phyloP scores from a whole-genome alignment of 2,888 invertebrate species.

The Eulithis testata region DNA sequence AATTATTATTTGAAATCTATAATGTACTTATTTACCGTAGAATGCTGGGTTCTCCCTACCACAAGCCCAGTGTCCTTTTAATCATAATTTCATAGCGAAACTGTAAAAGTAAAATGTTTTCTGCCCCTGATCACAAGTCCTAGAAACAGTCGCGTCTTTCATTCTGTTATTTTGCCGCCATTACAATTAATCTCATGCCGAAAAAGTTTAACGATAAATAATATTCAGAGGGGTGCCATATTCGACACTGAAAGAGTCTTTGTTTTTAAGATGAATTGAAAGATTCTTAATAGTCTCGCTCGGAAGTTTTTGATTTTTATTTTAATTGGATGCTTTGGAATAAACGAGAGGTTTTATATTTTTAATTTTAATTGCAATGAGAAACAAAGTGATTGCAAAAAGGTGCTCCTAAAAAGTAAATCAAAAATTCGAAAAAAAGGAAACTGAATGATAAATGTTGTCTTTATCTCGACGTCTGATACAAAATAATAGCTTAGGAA shows the following conservation, averaged over 20 bases:
- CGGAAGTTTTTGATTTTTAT: slow-evolving; percentile 34
- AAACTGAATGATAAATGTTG: neutral
- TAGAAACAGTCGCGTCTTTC: slow-evolving; percentile 32
- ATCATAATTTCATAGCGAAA: too few relatives aligned
- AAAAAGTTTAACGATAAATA: slow-evolving; percentile 70
- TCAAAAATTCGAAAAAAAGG: slow-evolving; percentile 4
- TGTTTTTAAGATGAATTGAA: slow-evolving; percentile 61
- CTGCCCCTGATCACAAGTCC: slow-evolving; percentile 32
- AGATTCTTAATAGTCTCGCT: slow-evolving; percentile 46
- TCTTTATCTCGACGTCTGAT: too few relatives aligned
- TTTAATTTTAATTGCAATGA: slow-evolving; percentile 29
- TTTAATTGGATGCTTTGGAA: slow-evolving; percentile 31
- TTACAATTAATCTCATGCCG: slow-evolving; percentile 69
- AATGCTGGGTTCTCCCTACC: too few relatives aligned
- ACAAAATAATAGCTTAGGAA: neutral
- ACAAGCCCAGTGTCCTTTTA: too few relatives aligned
- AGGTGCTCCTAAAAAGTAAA: slow-evolving; percentile 4
- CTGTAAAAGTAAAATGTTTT: neutral
- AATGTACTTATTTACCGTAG: too few relatives aligned
- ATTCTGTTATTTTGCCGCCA: slow-evolving; percentile 47
- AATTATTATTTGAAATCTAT: too few relatives aligned
- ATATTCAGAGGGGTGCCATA: slow-evolving; percentile 57
- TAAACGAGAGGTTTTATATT: slow-evolving; percentile 20
- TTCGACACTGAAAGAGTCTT: slow-evolving; percentile 60
- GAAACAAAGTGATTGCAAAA: slow-evolving; percentile 9